phyloP scores from a whole-genome alignment of 2,888 invertebrate species.

The Trachelus iudaicus region DNA sequence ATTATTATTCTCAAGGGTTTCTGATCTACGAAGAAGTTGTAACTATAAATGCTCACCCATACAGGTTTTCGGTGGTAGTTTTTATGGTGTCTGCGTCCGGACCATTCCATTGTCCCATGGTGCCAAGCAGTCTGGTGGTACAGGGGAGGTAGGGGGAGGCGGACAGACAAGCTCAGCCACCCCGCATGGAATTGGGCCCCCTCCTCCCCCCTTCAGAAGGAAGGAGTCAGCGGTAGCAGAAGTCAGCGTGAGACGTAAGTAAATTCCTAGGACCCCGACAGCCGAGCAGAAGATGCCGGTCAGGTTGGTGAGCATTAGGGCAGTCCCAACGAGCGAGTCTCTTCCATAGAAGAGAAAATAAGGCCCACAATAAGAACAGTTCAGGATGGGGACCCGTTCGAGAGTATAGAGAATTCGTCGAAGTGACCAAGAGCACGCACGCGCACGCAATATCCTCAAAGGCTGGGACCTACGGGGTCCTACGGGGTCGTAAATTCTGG shows the following conservation, averaged over 20 bases:
- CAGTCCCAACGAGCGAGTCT: neutral
- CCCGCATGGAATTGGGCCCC: neutral
- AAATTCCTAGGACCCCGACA: neutral
- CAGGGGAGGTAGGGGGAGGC: constrained; percentile 14
- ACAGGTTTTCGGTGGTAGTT: constrained; percentile 11
- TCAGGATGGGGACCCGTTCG: neutral
- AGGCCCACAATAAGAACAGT: neutral
- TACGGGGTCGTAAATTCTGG: constrained; percentile 45
- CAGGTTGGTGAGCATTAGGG: neutral
- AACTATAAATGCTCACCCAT: neutral
- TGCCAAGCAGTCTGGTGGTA: constrained; percentile 53
- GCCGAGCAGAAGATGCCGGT: neutral
- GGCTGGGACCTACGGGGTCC: constrained; percentile 24
- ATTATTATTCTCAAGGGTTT: neutral
- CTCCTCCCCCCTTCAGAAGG: neutral
- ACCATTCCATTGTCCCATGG: constrained; percentile 43
- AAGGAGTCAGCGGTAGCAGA: neutral
- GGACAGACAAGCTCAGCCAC: constrained; percentile 9
- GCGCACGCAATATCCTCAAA: neutral
- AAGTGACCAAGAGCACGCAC: neutral
- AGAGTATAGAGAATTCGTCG: neutral
- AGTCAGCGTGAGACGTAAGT: neutral
- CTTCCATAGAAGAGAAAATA: neutral
- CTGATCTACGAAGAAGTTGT: neutral
- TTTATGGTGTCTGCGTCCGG: constrained; percentile 27